A percentile compares a stretch with the other conserved stretches of the same genome.
Evolutionary conservation across 1,140 invertebrate species (phyloP).

Genomic region (Solenopsis fugax): DNA sequence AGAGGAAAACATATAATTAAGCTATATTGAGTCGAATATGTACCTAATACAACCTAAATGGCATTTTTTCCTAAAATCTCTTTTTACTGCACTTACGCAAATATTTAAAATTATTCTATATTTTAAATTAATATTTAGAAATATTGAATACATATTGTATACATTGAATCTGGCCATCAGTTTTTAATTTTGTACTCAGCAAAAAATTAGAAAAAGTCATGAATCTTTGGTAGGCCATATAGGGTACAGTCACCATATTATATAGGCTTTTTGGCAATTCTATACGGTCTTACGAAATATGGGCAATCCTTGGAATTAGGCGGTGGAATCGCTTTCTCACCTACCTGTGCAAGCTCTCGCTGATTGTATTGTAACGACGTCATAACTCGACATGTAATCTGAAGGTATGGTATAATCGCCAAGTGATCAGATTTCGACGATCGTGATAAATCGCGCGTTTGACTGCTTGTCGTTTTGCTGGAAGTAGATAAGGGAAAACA

Average conservation of each 20-base stretch:
- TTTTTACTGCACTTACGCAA: too few species aligned
- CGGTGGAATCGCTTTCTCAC: constrained; percentile 47
- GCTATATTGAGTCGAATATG: too few species aligned
- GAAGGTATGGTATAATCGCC: constrained; percentile 54
- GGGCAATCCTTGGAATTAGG: constrained; percentile 65
- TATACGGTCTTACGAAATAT: constrained; percentile 63
- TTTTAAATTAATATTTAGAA: too few species aligned
- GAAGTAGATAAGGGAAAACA: not conserved
- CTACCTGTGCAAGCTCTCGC: constrained; percentile 56
- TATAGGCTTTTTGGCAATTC: constrained; percentile 21
- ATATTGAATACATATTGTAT: too few species aligned
- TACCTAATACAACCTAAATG: too few species aligned
- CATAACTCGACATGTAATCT: constrained; percentile 71
- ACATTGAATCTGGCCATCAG: too few species aligned
- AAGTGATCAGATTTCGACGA: constrained; percentile 40
- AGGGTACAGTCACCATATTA: constrained; percentile 14
- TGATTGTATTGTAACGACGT: constrained; percentile 75
- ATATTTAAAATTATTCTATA: too few species aligned
- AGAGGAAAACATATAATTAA: too few species aligned
- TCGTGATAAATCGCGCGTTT: constrained; percentile 43
- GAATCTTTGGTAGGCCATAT: too few species aligned
- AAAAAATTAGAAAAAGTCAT: too few species aligned
- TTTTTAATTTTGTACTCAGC: too few species aligned
- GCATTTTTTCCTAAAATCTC: too few species aligned
- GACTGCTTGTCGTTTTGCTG: not conserved